Base-by-base conservation (phyloP, 2,888 invertebrate species). In the Carcina quercana region DNA sequence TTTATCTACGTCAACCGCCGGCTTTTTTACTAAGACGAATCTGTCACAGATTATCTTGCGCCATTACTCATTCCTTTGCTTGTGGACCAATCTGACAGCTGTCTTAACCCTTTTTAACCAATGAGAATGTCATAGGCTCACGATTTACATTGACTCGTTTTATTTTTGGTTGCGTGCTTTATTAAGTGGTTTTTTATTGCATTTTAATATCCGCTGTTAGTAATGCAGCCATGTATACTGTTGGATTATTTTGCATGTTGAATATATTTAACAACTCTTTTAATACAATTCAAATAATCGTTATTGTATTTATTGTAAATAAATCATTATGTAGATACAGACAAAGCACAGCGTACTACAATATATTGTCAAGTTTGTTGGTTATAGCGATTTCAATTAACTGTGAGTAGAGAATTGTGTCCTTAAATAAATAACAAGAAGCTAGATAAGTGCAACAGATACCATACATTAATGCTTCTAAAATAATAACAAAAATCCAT, bases 81-180 rank as follows among this genome's bases (percentile, higher is more conserved):
- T 59, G 60, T 61, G 62, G 68, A 63, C 63, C 73, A 72, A 70
- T 76, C 70, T 82, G 78, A 79, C 82, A 82, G 80, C 72, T 75
- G 76, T 70, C 74, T 75, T 72, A 80, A 82, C 83, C 82, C 82
- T 83, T 83, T 79, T 82, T 76, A 80, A 70, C 80, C 80, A 79
- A 76, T 79, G 70, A 71, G 71, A 71, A 71, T 72, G 71, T 72
- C 75, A 73, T 73, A 75, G 75, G 65, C 66, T 56, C 70, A 70
- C 64, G 68, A 65, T 70, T 72, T 68, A 71, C 69, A 70, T 73
- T 65, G 50, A 54, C 49, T 41, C 38, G 50, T 56, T 60, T 62
- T 65, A 64, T 62, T 64, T 57, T 59, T 44, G n/a, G 45, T 44
- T 40, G 43, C 48, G 40, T 40, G 47, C 49, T 57, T 53, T 63